phyloP scores from a whole-genome alignment of 2,888 invertebrate genomes.

The Cylindroiulus punctatus region DNA sequence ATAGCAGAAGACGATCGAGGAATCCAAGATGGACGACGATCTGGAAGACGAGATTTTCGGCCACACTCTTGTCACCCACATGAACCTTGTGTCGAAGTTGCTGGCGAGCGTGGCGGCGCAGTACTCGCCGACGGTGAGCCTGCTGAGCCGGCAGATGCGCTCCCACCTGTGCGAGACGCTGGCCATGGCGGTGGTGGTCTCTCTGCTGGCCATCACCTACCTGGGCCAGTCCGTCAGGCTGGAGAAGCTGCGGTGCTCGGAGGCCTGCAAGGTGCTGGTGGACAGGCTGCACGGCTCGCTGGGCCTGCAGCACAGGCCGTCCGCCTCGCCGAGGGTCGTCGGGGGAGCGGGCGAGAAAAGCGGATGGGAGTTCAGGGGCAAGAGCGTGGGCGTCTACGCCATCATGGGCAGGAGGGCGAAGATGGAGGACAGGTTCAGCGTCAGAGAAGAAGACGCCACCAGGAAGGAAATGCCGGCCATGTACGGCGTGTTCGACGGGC shows the following conservation, averaged over 20 bases:
- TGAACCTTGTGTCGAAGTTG: constrained; percentile 84
- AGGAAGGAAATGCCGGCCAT: constrained; percentile 72
- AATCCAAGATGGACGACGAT: constrained; percentile 84
- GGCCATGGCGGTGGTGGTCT: constrained; percentile 75
- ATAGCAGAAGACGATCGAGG: too few species aligned
- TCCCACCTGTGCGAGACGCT: constrained; percentile 83
- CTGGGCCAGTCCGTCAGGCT: constrained; percentile 19
- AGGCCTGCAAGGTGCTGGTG: constrained; percentile 49
- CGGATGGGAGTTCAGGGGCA: constrained; percentile 79
- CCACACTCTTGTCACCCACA: constrained; percentile 86
- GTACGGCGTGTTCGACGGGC: constrained; percentile 94
- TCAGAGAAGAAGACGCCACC: constrained; percentile 86
- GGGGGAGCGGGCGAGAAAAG: constrained; percentile 46
- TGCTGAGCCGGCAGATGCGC: constrained; percentile 80
- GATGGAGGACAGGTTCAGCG: constrained; percentile 95
- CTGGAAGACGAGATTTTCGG: constrained; percentile 87
- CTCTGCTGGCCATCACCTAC: constrained; percentile 64
- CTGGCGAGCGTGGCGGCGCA: constrained; percentile 82
- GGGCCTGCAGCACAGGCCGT: background rate
- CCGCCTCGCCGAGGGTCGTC: background rate
- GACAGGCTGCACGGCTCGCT: constrained; percentile 56
- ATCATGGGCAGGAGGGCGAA: constrained; percentile 88
- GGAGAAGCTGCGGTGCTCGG: constrained; percentile 55
- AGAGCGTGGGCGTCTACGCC: constrained; percentile 85
- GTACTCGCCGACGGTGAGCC: constrained; percentile 78